Conservation (phyloP, 2,888 invertebrate genomes). For the Cryptocephalus moraei region DNA sequence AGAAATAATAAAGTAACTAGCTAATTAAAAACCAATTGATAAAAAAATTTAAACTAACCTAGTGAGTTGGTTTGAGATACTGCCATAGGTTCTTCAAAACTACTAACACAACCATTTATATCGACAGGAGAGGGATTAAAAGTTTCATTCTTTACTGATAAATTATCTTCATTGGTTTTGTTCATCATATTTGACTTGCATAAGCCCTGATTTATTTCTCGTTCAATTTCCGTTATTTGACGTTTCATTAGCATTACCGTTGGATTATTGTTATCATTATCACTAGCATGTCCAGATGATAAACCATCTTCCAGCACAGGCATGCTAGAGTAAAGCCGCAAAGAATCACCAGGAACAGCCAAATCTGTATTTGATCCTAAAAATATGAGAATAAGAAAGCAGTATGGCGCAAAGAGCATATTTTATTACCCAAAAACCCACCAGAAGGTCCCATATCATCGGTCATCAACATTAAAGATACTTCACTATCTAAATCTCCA, state of each 20-base stretch:
- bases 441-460: constrained; percentile 44
- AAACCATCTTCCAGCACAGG: constrained; percentile 90
- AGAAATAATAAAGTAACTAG: no score
- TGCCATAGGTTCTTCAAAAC: constrained; percentile 31
- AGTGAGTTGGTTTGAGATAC: constrained; percentile 32
- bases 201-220: constrained; percentile 56
- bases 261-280: constrained; percentile 81
- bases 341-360: constrained; percentile 51
- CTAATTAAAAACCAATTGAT: no score
- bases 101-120: constrained; percentile 32
- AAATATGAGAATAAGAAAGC: constrained; percentile 5
- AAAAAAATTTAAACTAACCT: constrained; percentile 20
- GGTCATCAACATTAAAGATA: constrained; percentile 66
- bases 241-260: constrained; percentile 55
- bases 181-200: constrained; percentile 30
- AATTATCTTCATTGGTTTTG: constrained; percentile 31
- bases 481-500: constrained; percentile 78
- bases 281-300: constrained; percentile 88
- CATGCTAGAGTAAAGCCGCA: constrained; percentile 67
- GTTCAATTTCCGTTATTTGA: constrained; percentile 64
- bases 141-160: constrained; percentile 28
- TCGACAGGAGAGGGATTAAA: constrained; percentile 27
- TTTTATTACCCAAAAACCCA: constrained; percentile 29
- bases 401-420: no score
- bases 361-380: constrained; percentile 47